Base-by-base conservation (phyloP, 2,888 invertebrate genomes). In the Hololepta plana region DNA sequence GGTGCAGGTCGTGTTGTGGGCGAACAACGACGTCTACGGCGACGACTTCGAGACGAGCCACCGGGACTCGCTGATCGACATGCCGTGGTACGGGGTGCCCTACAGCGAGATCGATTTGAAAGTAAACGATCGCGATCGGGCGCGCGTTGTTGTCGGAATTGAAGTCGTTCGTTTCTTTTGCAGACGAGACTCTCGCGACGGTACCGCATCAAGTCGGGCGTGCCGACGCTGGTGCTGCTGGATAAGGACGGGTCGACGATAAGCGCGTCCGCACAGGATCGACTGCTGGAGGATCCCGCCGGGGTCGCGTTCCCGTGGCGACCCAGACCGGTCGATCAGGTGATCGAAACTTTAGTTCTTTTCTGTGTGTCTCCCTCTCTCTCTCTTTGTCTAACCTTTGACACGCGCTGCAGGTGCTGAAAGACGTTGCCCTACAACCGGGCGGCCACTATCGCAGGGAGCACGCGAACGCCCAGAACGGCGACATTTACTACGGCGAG, bases 291-390 rank as follows among this genome's bases (percentile, higher is more conserved):
- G 26, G 81, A 82, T 47, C 74, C 77, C 1, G 51, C 51, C 2
- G 70, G 71, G 6, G 39, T 49, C 10, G 55, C 63, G 37, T 84
- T 84, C 51, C 85, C 85, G 23, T 85, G 84, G 84, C 64, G 70
- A 22, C 73, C 75, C 1, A 67, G 76, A 24, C 70, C 72, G 0
- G 59, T 74, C 3, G 54, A 61, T 14, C 65, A 72, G 40, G 64
- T 63, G n/a, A n/a, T n/a, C n/a, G n/a, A n/a, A n/a, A n/a, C n/a
- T n/a, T n/a, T n/a, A n/a, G n/a, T n/a, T n/a, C n/a, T n/a, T n/a
- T n/a, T n/a, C n/a, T n/a, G n/a, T n/a, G n/a, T n/a, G n/a, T n/a
- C n/a, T n/a, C n/a, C n/a, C n/a, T n/a, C n/a, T n/a, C n/a, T n/a
- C n/a, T n/a, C n/a, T n/a, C n/a, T n/a, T n/a, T n/a, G n/a, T n/a